Conservation (phyloP, 2,888 invertebrate genomes). For the Pterostichus niger region DNA sequence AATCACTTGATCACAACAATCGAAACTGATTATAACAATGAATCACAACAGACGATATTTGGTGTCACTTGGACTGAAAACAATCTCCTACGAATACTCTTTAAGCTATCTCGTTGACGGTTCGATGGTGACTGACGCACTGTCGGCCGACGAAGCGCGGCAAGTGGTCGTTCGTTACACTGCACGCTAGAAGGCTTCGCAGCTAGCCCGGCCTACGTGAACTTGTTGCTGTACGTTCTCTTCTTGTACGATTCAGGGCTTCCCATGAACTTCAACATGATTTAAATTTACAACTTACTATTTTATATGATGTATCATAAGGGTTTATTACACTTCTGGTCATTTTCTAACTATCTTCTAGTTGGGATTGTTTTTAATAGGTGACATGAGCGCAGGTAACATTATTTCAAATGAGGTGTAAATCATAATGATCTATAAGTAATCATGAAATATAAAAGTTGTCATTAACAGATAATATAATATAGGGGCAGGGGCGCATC, state of each 20-base stretch:
- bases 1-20: constrained; percentile 45
- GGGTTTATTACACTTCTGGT: neutral
- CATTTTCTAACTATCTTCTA: neutral
- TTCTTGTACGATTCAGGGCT: constrained; percentile 31
- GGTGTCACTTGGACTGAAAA: too few relatives aligned
- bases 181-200: neutral
- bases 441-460: too few relatives aligned
- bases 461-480: too few relatives aligned
- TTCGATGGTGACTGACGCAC: constrained; percentile 22
- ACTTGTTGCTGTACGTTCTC: constrained; percentile 59
- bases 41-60: neutral
- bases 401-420: too few relatives aligned
- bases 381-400: too few relatives aligned
- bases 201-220: constrained; percentile 52
- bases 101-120: neutral
- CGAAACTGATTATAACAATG: constrained; percentile 11
- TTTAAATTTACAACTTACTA: neutral
- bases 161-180: constrained; percentile 56
- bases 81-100: too few relatives aligned
- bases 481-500: too few relatives aligned
- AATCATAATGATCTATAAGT: too few relatives aligned
- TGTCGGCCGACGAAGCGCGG: constrained; percentile 26
- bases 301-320: neutral
- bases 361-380: too few relatives aligned
- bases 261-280: constrained; percentile 37